phyloP scores from a whole-genome alignment of 2,888 invertebrate species.

The Hemithea aestivaria region DNA sequence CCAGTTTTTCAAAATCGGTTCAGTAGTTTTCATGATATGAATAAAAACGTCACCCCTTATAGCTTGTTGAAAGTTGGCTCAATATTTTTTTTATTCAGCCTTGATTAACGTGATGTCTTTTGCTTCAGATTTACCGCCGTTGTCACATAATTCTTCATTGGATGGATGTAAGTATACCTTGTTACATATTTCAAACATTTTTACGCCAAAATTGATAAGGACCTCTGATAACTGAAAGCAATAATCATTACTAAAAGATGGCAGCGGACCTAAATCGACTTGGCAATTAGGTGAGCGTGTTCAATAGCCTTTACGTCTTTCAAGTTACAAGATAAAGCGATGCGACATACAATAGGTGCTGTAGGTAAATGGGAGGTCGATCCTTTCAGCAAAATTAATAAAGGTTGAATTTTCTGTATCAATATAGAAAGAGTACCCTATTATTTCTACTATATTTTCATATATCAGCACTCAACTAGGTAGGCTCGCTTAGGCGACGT shows the following conservation, averaged over 20 bases:
- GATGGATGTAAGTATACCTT: conserved; percentile 42
- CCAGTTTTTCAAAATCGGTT: too few species aligned
- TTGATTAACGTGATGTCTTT: conserved; percentile 19
- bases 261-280: conserved; percentile 27
- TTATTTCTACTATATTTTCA: too few species aligned
- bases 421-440: too few species aligned
- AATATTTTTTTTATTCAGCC: conserved; percentile 17
- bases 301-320: conserved; percentile 25
- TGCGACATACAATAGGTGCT: too few species aligned
- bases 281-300: conserved; percentile 42
- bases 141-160: conserved; percentile 32
- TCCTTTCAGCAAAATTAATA: too few species aligned
- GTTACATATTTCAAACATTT: conserved; percentile 3
- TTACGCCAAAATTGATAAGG: neutral
- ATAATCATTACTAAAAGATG: conserved; percentile 16
- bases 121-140: conserved; percentile 36
- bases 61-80: too few species aligned
- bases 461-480: too few species aligned
- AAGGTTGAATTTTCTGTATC: too few species aligned
- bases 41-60: too few species aligned
- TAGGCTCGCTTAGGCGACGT: too few species aligned
- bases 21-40: too few species aligned
- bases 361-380: too few species aligned
- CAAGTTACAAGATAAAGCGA: conserved; percentile 8
- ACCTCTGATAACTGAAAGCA: neutral